A percentile compares a stretch with the other conserved stretches of the same genome.
These are phyloP conservation scores for Polymixis lichenea DNA, from an alignment of 2,888 invertebrate genomes.

Conservation along the genomic window DNA sequence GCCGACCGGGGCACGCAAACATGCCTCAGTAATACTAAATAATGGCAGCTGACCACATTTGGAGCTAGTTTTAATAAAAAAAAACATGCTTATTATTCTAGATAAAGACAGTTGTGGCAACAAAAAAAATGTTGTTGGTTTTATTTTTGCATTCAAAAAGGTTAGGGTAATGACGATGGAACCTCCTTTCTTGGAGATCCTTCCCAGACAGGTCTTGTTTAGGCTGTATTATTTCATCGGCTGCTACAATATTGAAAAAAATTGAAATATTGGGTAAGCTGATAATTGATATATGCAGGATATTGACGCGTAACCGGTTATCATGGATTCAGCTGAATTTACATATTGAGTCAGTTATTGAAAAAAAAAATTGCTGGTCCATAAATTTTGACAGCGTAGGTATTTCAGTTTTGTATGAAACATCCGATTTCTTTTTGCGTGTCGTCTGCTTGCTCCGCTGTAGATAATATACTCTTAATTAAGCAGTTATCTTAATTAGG, in stretches of 20 bases:
- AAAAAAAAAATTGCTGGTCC: no score
- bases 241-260: not conserved
- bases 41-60: conserved; percentile 56
- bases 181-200: conserved; percentile 2
- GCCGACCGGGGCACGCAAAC: conserved; percentile 55
- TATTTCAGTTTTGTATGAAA: no score
- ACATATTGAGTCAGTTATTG: not conserved
- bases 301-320: no score
- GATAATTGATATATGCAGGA: not conserved
- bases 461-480: not conserved
- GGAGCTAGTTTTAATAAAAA: conserved; percentile 40
- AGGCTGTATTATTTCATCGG: not conserved
- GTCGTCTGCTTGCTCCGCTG: no score
- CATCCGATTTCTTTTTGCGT: no score
- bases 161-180: not conserved
- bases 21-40: conserved; percentile 48
- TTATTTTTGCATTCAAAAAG: conserved; percentile 7
- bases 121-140: not conserved
- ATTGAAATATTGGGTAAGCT: not conserved
- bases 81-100: conserved; percentile 8
- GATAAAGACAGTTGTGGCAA: conserved; percentile 7
- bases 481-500: not conserved
- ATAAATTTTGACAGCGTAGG: no score
- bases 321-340: no score
- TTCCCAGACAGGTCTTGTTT: not conserved